Evolutionary conservation across 2,888 invertebrate genomes (phyloP).

Genomic region (Seira musarum): DNA sequence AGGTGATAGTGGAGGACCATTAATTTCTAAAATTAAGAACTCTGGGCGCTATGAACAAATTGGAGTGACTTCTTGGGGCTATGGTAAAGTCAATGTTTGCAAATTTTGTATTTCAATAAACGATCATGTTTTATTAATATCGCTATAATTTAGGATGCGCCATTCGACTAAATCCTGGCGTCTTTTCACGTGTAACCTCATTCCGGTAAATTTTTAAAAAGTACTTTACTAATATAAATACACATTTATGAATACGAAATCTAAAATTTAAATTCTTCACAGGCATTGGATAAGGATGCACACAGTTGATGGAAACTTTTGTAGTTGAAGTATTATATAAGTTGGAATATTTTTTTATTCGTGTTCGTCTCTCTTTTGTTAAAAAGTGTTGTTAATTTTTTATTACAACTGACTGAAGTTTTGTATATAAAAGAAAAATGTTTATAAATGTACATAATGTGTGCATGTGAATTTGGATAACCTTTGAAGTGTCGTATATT

Average conservation of each 20-base stretch:
- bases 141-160: constrained; percentile 51
- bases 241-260: too few species aligned
- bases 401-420: neutral
- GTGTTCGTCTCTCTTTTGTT: neutral
- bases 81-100: constrained; percentile 14
- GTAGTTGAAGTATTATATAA: neutral
- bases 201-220: constrained; percentile 42
- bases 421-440: neutral
- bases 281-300: constrained; percentile 62
- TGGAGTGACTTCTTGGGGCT: constrained; percentile 68
- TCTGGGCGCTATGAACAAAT: constrained; percentile 65
- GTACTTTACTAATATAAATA: neutral
- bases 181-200: constrained; percentile 60
- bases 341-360: neutral
- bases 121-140: neutral
- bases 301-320: constrained; percentile 60
- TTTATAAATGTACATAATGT: too few species aligned
- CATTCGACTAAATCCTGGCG: constrained; percentile 59
- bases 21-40: constrained; percentile 57
- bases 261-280: too few species aligned
- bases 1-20: constrained; percentile 62
- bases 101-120: neutral
- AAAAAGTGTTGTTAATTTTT: neutral
- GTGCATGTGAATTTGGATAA: too few species aligned
- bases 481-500: too few species aligned